Evolutionary conservation across 2,113 vertebrate species (phyloP), one percentile per base, ranked within the genome.

Genomic region (Ibidorhyncha struthersii): DNA sequence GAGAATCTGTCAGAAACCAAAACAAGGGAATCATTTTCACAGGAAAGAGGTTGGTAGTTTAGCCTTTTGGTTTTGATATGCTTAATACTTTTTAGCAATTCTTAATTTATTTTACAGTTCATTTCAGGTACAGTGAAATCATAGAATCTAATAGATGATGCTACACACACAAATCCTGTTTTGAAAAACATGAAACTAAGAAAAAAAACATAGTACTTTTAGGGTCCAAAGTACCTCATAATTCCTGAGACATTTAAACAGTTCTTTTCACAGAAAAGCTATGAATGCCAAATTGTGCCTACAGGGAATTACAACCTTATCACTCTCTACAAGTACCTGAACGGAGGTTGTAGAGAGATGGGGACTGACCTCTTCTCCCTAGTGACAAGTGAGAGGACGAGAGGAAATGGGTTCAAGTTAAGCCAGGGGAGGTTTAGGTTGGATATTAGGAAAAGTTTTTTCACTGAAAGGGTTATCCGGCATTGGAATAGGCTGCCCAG

Each of bases 171-270:
- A 87, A 22, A 21, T 79, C 5, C 21, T 67, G 13, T 70, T 94
- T 59, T 50, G 12, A 76, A 67, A 79, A 84, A 38, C 1, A 4
- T 41, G 49, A 71, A 89, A 59, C 53, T 73, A 26, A 58, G 78
- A 19, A 87, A 82, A 82, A 81, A 82, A 55, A 38, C 10, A 32
- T 55, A 82, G 29, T 89, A 14, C 11, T 67, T 83, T 79, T 30
- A 61, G 22, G 38, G 27, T 93, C 26, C 61, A 86, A 82, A 34
- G 23, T 91, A 67, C 38, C 52, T 97, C 10, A 25, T 74, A 86
- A 72, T 92, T 97, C 29, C 87, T 94, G 71, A 96, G 90, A 90
- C 66, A 89, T 93, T 97, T 72, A 72, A 96, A 69, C 53, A 71
- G 22, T 93, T 93, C 21, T 66, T 88, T 86, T 71, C 72, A 36